Evolutionary conservation across 1,140 invertebrate species (phyloP).

Genomic region (Hycleus phaleratus): DNA sequence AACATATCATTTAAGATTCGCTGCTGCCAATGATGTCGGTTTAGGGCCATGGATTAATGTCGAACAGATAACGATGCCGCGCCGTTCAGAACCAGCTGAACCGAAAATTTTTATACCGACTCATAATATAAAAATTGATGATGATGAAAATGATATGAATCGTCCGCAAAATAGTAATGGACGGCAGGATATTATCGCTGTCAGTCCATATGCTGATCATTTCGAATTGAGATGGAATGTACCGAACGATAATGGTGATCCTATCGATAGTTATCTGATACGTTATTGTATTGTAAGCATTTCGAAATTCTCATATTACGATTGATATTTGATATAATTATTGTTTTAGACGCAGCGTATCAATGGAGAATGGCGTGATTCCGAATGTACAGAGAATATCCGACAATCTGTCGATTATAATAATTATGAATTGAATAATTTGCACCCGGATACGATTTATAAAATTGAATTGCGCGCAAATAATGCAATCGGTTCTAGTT

Average conservation of each 20-base stretch:
- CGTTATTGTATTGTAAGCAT: constrained; percentile 68
- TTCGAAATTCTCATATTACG: background rate
- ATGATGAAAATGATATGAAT: background rate
- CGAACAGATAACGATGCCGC: constrained; percentile 43
- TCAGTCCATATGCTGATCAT: constrained; percentile 59
- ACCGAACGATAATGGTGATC: constrained; percentile 80
- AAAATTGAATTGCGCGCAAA: constrained; percentile 74
- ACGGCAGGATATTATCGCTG: constrained; percentile 34
- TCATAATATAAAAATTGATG: constrained; percentile 12
- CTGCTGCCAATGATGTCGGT: constrained; percentile 77
- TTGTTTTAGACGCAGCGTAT: constrained; percentile 34
- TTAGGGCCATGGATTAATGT: constrained; percentile 58
- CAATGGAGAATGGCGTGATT: constrained; percentile 53
- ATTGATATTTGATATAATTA: background rate
- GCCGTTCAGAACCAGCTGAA: constrained; percentile 48
- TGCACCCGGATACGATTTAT: constrained; percentile 71
- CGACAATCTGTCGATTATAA: constrained; percentile 52
- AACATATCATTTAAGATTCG: constrained; percentile 78
- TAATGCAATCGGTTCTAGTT: constrained; percentile 74
- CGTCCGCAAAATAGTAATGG: constrained; percentile 14
- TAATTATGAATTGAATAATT: constrained; percentile 54
- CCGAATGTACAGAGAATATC: constrained; percentile 50
- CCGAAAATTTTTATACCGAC: constrained; percentile 45
- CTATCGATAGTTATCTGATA: constrained; percentile 75
- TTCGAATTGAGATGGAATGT: constrained; percentile 75